Evolutionary conservation across 1,140 invertebrate species (phyloP).

Genomic region (Samia ricini): DNA sequence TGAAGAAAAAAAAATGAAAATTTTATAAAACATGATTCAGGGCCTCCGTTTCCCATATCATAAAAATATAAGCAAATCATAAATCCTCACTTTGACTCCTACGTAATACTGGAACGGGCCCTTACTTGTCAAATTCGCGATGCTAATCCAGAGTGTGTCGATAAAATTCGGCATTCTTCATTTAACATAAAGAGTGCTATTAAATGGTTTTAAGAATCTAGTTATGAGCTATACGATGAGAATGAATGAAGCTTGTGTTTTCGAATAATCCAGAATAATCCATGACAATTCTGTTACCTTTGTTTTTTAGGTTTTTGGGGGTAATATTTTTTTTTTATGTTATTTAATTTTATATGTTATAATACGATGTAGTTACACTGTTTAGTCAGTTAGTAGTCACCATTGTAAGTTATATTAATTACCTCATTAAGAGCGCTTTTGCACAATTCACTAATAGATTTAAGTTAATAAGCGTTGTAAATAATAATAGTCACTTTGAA

Average conservation of each 20-base stretch:
- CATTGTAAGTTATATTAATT: slow-evolving; percentile 72
- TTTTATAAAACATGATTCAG: too few species aligned
- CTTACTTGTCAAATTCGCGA: slow-evolving; percentile 49
- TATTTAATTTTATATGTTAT: slow-evolving; percentile 41
- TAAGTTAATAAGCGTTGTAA: slow-evolving; percentile 48
- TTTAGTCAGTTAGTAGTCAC: slow-evolving; percentile 72
- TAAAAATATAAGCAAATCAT: too few species aligned
- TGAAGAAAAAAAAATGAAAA: too few species aligned
- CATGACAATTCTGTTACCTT: slow-evolving; percentile 69
- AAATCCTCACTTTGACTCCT: too few species aligned
- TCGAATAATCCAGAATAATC: slow-evolving; percentile 28
- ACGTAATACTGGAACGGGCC: too few species aligned
- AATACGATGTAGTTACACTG: slow-evolving; percentile 13
- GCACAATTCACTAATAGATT: slow-evolving; percentile 64
- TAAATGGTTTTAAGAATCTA: slow-evolving; percentile 21
- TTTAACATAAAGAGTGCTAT: slow-evolving; percentile 51
- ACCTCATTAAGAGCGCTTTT: slow-evolving; percentile 73
- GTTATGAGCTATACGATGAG: slow-evolving; percentile 13
- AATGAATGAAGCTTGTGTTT: slow-evolving; percentile 17
- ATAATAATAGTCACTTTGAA: slow-evolving; percentile 47
- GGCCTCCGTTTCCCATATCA: too few species aligned
- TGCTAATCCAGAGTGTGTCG: slow-evolving; percentile 52
- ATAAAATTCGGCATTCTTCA: slow-evolving; percentile 66
- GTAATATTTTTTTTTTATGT: slow-evolving; percentile 30
- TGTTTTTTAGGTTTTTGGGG: slow-evolving; percentile 36